Percentiles rank a stretch among this genome's conserved stretches.
Evolutionary conservation across 2,797 vertebrate species (phyloP).

Genomic region (Aplochiton taeniatus): DNA sequence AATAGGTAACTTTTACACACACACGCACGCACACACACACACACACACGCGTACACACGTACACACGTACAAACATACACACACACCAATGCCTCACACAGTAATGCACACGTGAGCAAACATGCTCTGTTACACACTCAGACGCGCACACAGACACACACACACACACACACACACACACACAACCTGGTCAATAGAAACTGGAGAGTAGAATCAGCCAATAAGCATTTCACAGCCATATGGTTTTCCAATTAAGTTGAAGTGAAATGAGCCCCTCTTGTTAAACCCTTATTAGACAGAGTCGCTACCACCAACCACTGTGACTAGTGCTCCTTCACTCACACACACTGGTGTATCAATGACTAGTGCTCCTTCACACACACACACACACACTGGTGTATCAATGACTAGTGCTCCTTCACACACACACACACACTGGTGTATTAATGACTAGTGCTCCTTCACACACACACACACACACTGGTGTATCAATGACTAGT

Average conservation of each 20-base stretch:
- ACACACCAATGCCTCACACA: not conserved
- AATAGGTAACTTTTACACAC: slow-evolving; percentile 54
- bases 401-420: too few species aligned
- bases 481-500: not conserved
- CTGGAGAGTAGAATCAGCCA: slow-evolving; percentile 6
- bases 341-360: not conserved
- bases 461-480: too few species aligned
- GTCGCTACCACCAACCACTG: not conserved
- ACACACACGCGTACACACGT: slow-evolving; percentile 9
- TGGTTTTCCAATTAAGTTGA: slow-evolving; percentile 26
- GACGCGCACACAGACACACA: slow-evolving; percentile 8
- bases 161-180: slow-evolving; percentile 5
- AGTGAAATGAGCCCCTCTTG: slow-evolving; percentile 10
- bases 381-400: too few species aligned
- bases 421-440: not conserved
- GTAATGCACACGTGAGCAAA: slow-evolving; percentile 14
- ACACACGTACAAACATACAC: slow-evolving; percentile 7
- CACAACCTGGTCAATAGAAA: not conserved
- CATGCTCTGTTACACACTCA: slow-evolving; percentile 1
- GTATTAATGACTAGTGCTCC: not conserved
- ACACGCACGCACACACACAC: slow-evolving; percentile 25
- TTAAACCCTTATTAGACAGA: slow-evolving; percentile 7
- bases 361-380: too few species aligned
- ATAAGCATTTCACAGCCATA: not conserved
- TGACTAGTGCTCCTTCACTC: not conserved